phyloP scores from a whole-genome alignment of 2,888 invertebrate species.

The Leptopilina syphax region DNA sequence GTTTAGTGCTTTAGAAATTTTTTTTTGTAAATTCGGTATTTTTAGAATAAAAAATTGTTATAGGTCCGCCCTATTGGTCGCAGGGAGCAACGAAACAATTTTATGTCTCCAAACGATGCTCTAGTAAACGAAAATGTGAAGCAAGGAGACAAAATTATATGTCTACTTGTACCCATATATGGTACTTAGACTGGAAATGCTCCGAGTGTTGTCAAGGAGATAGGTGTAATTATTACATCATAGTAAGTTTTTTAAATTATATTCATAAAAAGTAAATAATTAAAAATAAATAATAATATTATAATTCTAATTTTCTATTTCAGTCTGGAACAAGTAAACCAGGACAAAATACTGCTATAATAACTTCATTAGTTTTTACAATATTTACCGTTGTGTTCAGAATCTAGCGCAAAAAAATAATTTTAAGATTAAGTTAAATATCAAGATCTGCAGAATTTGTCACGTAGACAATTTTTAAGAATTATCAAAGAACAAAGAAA shows the following conservation, averaged over 20 bases:
- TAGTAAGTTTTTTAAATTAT: constrained; percentile 83
- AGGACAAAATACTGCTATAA: not conserved
- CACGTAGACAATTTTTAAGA: no score
- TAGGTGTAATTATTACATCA: constrained; percentile 95
- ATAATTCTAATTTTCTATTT: constrained; percentile 2
- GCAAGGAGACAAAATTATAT: constrained; percentile 84
- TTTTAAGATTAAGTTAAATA: not conserved
- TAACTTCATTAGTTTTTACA: not conserved
- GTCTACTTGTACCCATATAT: constrained; percentile 91
- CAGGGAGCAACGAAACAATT: constrained; percentile 95
- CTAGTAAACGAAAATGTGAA: constrained; percentile 88
- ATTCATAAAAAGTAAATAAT: no score
- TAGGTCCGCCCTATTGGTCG: constrained; percentile 94
- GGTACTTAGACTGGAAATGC: constrained; percentile 98
- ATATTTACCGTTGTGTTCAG: not conserved
- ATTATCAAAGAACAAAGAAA: no score
- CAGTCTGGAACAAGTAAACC: constrained; percentile 1
- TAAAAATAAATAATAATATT: not conserved
- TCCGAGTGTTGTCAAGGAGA: constrained; percentile 97
- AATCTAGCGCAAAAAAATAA: not conserved
- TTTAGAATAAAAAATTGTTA: constrained; percentile 16
- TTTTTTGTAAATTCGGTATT: no score
- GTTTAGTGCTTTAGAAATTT: no score
- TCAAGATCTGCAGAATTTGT: not conserved
- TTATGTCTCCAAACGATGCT: constrained; percentile 94